Evolutionary conservation across 2,888 invertebrate genomes (phyloP).

Genomic region (Cheiracanthium punctorium): DNA sequence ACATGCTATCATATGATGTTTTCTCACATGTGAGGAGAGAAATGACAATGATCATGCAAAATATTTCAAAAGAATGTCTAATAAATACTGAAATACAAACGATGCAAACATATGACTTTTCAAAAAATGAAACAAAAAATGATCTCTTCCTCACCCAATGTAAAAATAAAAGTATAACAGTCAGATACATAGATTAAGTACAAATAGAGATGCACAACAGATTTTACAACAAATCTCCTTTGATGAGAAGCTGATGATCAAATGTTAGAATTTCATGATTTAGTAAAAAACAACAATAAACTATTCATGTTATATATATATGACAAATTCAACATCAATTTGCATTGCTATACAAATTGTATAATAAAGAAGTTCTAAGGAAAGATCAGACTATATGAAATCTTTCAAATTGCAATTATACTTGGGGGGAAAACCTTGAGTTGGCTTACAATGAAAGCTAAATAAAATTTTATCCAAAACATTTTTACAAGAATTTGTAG

Average conservation of each 20-base stretch:
- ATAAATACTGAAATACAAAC: slow-evolving; percentile 39
- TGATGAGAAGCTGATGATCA: not conserved
- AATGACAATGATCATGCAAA: slow-evolving; percentile 35
- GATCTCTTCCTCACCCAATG: not conserved
- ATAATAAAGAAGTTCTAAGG: slow-evolving; percentile 39
- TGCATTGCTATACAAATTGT: slow-evolving; percentile 32
- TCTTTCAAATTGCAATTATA: slow-evolving; percentile 12
- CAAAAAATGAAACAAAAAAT: not conserved
- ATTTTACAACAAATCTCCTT: too few species aligned
- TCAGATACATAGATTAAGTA: slow-evolving; percentile 20
- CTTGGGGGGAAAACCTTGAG: slow-evolving; percentile 22
- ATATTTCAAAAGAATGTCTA: slow-evolving; percentile 37
- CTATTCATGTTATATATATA: slow-evolving; percentile 45
- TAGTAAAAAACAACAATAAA: slow-evolving; percentile 59
- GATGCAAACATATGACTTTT: not conserved
- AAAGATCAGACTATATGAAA: slow-evolving; percentile 24
- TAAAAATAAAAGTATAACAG: not conserved
- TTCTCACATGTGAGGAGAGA: slow-evolving; percentile 4
- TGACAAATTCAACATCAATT: slow-evolving; percentile 53
- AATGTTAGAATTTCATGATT: slow-evolving; percentile 6
- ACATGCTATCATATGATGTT: not conserved
- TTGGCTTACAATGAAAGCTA: slow-evolving; percentile 28
- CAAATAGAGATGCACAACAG: slow-evolving; percentile 21
- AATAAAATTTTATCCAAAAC: slow-evolving; percentile 14
- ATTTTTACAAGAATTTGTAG: not conserved